Evolutionary conservation across 53 echinoderm and acorn worm genomes (phyloP), one percentile per base, ranked within the genome.

Genomic region (Hippasteria phrygiana): DNA sequence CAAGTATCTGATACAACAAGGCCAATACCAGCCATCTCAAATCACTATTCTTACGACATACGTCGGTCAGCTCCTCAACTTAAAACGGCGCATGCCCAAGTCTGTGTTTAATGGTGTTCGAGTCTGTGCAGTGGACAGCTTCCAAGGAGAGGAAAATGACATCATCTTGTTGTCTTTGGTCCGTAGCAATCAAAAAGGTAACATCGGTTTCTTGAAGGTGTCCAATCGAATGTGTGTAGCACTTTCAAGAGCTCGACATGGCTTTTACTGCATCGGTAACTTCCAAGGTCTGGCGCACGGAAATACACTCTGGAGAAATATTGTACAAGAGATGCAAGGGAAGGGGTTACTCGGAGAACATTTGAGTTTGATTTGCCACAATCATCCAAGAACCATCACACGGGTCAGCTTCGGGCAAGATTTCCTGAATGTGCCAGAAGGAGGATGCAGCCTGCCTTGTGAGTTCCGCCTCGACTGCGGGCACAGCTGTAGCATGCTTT

Each of bases 61-160:
- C 75, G 73, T 76, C 11, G 94, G 92, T 16, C 95, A 95, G 55
- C 89, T 92, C 42, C 87, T 90, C 55, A 87, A 85, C 41, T 89
- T 95, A 69, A 97, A 82, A 40, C 16, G 73, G 4, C 64, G 66
- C 13, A 89, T 97, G 88, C 70, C 77, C 11, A 93, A 70, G 31
- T 62, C 55, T 3, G 22, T 80, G 6, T 90, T 88, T 27, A 43
- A 50, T 11, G 79, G 76, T 20, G 90, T 97, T 31, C 87, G 78
- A 11, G 86, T 95, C 16, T 80, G 81, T 45, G 91, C 78, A 4
- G 90, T 95, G 18, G 95, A 97, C 55, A 85, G 89, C 35, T 95
- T 79, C 65, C 94, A 90, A 87, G 95, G 95, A 36, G 98, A 95
- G 75, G 95, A 97, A 29, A 95, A 91, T 78, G 95, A 97, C 75